phyloP scores from a whole-genome alignment of 2,113 vertebrate genomes.

The Etheostoma spectabile region DNA sequence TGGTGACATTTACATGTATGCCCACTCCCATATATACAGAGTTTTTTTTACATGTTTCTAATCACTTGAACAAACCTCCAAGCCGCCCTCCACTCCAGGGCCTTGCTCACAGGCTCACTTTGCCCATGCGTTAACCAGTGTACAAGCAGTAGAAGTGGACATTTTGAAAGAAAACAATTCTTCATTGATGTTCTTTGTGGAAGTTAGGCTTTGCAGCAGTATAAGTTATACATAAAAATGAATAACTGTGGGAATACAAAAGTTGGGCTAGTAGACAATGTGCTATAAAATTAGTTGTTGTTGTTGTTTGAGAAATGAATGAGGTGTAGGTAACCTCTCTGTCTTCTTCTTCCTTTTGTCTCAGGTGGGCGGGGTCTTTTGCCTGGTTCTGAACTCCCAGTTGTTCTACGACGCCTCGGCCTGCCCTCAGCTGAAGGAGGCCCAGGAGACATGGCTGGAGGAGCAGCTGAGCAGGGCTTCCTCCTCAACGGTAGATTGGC shows the following conservation, averaged over 20 bases:
- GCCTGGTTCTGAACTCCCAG: constrained; percentile 96
- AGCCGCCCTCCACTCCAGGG: not conserved
- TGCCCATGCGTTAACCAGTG: not conserved
- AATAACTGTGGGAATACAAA: not conserved
- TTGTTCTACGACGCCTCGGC: constrained; percentile 88
- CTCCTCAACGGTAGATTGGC: constrained; percentile 54
- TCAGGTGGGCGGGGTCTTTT: constrained; percentile 91
- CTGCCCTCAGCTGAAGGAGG: constrained; percentile 87
- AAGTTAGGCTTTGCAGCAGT: not conserved
- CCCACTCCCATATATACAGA: not conserved
- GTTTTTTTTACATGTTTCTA: not conserved
- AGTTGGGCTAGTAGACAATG: not conserved
- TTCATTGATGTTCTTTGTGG: not conserved
- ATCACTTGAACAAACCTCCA: not conserved
- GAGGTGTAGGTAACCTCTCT: not conserved
- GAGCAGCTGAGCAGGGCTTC: constrained; percentile 85
- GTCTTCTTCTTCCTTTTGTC: constrained; percentile 2
- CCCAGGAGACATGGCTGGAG: constrained; percentile 92
- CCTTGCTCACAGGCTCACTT: not conserved
- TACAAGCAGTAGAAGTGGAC: not conserved
- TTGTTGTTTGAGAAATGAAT: not conserved
- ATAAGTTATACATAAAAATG: not conserved
- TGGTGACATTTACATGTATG: not conserved
- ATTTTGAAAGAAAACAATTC: not conserved
- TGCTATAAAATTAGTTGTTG: not conserved